Evolutionary conservation across 2,888 invertebrate species (phyloP).

Genomic region (Volucella zonaria): DNA sequence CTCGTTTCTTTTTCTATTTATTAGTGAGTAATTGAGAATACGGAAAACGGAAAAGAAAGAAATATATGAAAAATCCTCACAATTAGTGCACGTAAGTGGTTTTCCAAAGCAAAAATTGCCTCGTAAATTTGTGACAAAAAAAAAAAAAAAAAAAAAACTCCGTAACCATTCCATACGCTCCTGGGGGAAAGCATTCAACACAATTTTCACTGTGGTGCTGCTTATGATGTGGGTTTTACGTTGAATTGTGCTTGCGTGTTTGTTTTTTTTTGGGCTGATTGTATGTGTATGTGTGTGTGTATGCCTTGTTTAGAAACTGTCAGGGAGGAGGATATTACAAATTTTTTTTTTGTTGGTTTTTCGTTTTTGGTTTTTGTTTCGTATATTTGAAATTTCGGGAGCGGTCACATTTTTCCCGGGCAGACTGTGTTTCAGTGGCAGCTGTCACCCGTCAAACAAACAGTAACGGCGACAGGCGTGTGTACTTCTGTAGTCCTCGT

Average conservation of each 20-base stretch:
- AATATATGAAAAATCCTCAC: constrained; percentile 18
- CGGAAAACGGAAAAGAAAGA: background rate
- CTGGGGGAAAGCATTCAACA: constrained; percentile 58
- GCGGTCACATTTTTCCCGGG: constrained; percentile 71
- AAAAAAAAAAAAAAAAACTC: constrained; percentile 14
- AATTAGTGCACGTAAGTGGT: constrained; percentile 44
- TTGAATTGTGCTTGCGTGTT: background rate
- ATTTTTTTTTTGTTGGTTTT: constrained; percentile 35
- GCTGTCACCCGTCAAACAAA: constrained; percentile 55
- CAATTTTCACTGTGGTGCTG: constrained; percentile 1
- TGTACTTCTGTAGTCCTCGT: background rate
- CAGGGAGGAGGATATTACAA: constrained; percentile 40
- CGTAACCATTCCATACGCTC: constrained; percentile 37
- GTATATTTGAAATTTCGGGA: constrained; percentile 45
- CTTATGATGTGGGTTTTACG: background rate
- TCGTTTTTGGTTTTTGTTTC: background rate
- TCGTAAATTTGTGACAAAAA: constrained; percentile 19
- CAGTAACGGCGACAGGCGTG: constrained; percentile 4
- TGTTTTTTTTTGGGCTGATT: background rate
- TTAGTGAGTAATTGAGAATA: constrained; percentile 22
- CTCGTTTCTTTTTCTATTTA: constrained; percentile 14
- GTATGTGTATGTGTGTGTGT: constrained; percentile 33
- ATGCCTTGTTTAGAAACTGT: constrained; percentile 64
- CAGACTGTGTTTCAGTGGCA: constrained; percentile 61
- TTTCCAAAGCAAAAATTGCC: constrained; percentile 18